Base-by-base conservation (phyloP, 2,888 invertebrate genomes). In the Flexamia atlantica region DNA sequence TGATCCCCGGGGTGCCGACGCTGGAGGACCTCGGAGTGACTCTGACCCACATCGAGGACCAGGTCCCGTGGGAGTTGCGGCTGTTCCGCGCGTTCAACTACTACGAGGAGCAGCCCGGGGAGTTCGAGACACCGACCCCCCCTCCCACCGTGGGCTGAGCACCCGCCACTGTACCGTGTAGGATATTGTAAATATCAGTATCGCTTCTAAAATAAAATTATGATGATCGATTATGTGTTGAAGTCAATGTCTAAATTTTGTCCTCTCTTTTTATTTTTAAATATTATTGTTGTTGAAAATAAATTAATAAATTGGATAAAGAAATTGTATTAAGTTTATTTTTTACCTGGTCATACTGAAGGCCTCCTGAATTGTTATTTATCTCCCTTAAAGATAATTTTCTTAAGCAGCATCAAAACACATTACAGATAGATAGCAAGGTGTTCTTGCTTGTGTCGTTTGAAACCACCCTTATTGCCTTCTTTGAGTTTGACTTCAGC, bases 1-100 rank as follows among this genome's bases (percentile, higher is more conserved):
- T 95, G 0, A 88, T 92, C 3, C 89, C 89, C 9, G 92, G 92
- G 50, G 88, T 96, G 30, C 97, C 96, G 1, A 96, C 96, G 0
- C 90, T 98, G 82, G 96, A 97, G 90, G 98, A 98, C 91, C 93
- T 99, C 85, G 98, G 97, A 20, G 94, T 99, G 1, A 91, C 90
- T 46, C 92, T 96, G 82, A 95, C 95, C 0, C 89, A 91, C 1
- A 93, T 98, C 92, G 97, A 97, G 90, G 93, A 95, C 86, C 95
- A 95, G 89, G 94, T 94, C n/a, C 94, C 95, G 0, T 98, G 96
- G 95, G 96, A 97, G 89, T 89, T 98, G 87, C 93, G 92, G 50
- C 89, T 88, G 0, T 95, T 90, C 90, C 93, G 94, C 72, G 92
- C 93, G 28, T 93, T 93, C 87, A 91, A 92, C 85, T 95, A 95